Base-by-base conservation (phyloP, 2,888 invertebrate genomes). In the Nasonovia ribisnigri region DNA sequence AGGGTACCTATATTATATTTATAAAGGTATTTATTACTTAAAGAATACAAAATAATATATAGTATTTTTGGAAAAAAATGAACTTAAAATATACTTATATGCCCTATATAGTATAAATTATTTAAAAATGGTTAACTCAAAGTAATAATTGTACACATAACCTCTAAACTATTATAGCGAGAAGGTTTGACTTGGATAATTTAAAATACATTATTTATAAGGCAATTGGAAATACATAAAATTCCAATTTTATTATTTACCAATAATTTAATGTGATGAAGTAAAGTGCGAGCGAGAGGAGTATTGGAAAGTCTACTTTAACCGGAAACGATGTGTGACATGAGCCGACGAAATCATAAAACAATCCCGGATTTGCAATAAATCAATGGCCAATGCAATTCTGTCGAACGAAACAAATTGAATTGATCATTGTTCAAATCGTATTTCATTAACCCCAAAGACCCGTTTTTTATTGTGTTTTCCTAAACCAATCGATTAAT, bases 311-410 rank as follows among this genome's bases (percentile, higher is more conserved):
- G 87, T 48, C 48, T 48, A 67, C 36, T 87, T 57, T 13, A 84
- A 86, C 84, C 88, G 92, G 89, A 92, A 89, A 84, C 26, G 42
- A 54, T 77, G 84, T 89, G 88, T 54, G 77, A 88, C 88, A 84
- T 54, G 92, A 87, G 20, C 92, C 51, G 43, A 77, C 88, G 16
- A 88, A 92, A 92, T 88, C 51, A 88, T 89, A 88, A 42, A 60
- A 60, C 36, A 86, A 48, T 92, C 46, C 87, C 87, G 48, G 87
- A 87, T 92, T 87, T 36, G 92, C 92, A 51, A 92, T 92, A 92
- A 92, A 92, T 48, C 92, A 67, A 86, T 46, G 36, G 24, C 43
- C 46, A n/a, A 46, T 77, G 90, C 90, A 48, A 48, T 77, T 43
- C 54, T 43, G 29, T 67, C 51, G 16, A 67, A 67, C 84, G 29